Evolutionary conservation across 2,888 invertebrate species (phyloP), one percentile per base, ranked within the genome.

Genomic region (Standfussiana lucernea): DNA sequence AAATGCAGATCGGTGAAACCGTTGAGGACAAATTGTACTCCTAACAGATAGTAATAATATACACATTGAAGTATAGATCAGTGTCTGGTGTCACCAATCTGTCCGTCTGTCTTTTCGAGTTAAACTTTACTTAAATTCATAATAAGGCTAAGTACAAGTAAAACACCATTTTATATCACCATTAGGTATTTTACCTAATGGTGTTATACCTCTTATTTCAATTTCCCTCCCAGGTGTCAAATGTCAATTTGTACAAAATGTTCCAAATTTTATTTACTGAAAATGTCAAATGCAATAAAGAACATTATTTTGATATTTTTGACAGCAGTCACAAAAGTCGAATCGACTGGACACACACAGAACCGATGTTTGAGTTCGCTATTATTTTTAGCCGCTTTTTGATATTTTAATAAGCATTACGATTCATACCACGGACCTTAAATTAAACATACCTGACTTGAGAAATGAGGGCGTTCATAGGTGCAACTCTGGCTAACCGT

Each of bases 291-390:
- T 70, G 70, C 70, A 42, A 24, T 68, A 4, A 28, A 42, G 3
- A 18, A 40, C 15, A 24, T 42, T 18, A 24, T 2, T 70, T 42
- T 1, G 18, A 45, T 71, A 71, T 71, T 69, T 71, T 71, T 71
- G 32, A 32, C 32, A 42, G 24, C 67, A 67, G 70, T 70, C 67
- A 40, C 24, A n/a, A 21, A 42, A 18, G 28, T 32, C 11, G 42
- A 18, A 67, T 18, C 32, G 67, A 32, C 18, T 18, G 24, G 50
- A 13, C 11, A 56, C 28, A 15, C 40, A 7, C 69, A n/a, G n/a
- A 45, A 18, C 18, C 32, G n/a, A 18, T 42, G 18, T 71, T 69
- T 69, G 32, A 7, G n/a, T 42, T 32, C 2, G 2, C 15, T 40
- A 15, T 28, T 28, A 67, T 68, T 56, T 56, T 56, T 28, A 32